phyloP scores from a whole-genome alignment of 2,888 invertebrate genomes.

The Sepiola atlantica region DNA sequence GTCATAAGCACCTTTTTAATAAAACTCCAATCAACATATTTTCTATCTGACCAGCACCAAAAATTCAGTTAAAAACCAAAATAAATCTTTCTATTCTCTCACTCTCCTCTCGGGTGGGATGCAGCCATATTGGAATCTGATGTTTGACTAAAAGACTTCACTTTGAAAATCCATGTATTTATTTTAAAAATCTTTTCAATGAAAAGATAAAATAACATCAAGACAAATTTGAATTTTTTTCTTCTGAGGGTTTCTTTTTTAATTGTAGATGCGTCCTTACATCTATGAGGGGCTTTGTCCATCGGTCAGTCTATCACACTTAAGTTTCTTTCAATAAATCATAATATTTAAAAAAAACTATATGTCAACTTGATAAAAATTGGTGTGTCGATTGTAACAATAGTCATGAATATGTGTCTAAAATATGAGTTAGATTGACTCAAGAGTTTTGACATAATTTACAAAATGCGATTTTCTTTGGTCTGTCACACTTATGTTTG shows the following conservation, averaged over 20 bases:
- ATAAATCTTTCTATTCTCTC: not conserved
- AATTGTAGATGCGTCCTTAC: not conserved
- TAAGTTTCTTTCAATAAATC: not conserved
- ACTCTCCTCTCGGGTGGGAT: not conserved
- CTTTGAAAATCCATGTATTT: not conserved
- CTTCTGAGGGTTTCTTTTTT: not conserved
- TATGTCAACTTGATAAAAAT: no score
- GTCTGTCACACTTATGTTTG: no score
- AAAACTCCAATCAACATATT: not conserved
- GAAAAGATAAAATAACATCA: not conserved
- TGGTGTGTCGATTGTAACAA: no score
- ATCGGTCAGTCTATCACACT: not conserved
- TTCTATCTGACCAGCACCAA: conserved; percentile 13
- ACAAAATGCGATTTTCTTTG: no score
- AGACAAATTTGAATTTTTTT: not conserved
- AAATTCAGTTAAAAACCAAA: not conserved
- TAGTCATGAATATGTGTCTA: no score
- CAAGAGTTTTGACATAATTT: no score
- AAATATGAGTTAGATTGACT: no score
- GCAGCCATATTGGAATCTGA: not conserved
- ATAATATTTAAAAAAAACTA: not conserved
- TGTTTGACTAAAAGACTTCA: not conserved
- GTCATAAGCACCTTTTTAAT: not conserved
- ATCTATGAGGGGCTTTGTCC: not conserved
- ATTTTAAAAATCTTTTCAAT: not conserved